Conservation (phyloP, 2,888 invertebrate species). For the Noctua fimbriata region DNA sequence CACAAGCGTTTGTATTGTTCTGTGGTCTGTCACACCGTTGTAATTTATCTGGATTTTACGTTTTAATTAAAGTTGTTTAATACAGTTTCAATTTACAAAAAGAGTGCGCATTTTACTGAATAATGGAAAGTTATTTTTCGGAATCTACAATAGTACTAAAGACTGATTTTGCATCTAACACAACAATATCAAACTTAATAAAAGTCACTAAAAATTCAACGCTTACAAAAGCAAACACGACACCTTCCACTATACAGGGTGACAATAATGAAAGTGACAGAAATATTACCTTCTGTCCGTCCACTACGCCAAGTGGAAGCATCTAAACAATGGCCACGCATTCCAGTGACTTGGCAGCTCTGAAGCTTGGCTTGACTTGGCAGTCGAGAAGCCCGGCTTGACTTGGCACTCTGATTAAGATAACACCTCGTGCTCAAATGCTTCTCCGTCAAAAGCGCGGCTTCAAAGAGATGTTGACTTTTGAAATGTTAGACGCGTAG, state of each 20-base stretch:
- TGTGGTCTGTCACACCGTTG: conserved; percentile 10
- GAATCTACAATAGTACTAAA: background rate
- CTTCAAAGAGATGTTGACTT: conserved; percentile 79
- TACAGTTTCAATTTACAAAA: background rate
- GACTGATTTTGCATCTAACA: background rate
- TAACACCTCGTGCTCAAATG: conserved; percentile 79
- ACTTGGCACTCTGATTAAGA: conserved; percentile 84
- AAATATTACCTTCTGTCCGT: conserved; percentile 80
- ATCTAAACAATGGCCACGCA: conserved; percentile 78
- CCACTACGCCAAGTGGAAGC: conserved; percentile 78
- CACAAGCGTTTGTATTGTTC: conserved; percentile 48
- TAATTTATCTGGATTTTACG: conserved; percentile 17
- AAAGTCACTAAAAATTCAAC: background rate
- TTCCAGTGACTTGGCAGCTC: conserved; percentile 71
- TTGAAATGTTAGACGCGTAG: conserved; percentile 70
- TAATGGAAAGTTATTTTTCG: background rate
- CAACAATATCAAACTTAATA: background rate
- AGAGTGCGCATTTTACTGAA: background rate
- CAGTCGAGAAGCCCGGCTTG: conserved; percentile 60
- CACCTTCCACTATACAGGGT: conserved; percentile 43
- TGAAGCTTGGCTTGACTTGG: conserved; percentile 70
- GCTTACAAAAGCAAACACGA: conserved; percentile 6
- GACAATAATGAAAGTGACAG: conserved; percentile 79
- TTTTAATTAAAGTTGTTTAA: conserved; percentile 9
- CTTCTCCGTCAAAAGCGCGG: conserved; percentile 73